Conservation (phyloP, 2,888 invertebrate genomes). For the Scaptodrosophila latifasciaeformis region DNA sequence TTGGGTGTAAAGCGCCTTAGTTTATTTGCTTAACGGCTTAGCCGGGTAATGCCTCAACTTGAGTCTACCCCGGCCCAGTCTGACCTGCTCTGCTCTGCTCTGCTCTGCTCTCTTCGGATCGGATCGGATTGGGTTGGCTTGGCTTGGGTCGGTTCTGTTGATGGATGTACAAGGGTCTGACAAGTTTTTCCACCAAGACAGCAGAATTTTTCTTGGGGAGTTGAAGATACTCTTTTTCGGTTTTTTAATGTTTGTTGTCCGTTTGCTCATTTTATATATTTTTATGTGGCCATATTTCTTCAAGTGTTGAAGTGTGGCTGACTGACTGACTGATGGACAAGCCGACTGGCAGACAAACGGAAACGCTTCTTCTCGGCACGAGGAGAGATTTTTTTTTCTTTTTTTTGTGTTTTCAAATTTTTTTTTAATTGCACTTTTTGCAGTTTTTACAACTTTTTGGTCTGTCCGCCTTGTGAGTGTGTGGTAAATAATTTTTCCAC, state of each 20-base stretch:
- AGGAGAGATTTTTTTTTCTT: conserved; percentile 1
- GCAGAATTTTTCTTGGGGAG: conserved; percentile 18
- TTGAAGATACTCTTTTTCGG: not conserved
- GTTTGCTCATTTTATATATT: conserved; percentile 44
- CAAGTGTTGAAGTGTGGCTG: conserved; percentile 49
- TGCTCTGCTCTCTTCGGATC: too few relatives aligned
- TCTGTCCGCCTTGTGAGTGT: too few relatives aligned
- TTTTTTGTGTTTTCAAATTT: conserved; percentile 3
- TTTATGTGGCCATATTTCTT: conserved; percentile 61
- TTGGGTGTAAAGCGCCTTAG: conserved; percentile 36
- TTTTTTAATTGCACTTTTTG: conserved; percentile 18
- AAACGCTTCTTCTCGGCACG: not conserved
- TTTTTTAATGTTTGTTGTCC: conserved; percentile 10
- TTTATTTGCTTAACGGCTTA: conserved; percentile 58
- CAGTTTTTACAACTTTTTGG: conserved; percentile 8
- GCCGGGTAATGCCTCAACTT: conserved; percentile 14
- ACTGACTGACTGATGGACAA: conserved; percentile 14
- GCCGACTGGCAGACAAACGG: conserved; percentile 21
- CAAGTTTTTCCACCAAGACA: conserved; percentile 2
- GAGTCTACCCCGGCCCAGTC: not conserved
- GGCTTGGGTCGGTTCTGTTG: too few relatives aligned
- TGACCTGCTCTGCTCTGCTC: not conserved
- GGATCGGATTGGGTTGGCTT: too few relatives aligned
- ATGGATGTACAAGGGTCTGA: conserved; percentile 13
- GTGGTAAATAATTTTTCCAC: not conserved